A percentile compares a stretch with the other conserved stretches of the same genome.
Evolutionary conservation across 2,113 vertebrate genomes (phyloP).

Genomic region (Brachionichthys hirsutus): DNA sequence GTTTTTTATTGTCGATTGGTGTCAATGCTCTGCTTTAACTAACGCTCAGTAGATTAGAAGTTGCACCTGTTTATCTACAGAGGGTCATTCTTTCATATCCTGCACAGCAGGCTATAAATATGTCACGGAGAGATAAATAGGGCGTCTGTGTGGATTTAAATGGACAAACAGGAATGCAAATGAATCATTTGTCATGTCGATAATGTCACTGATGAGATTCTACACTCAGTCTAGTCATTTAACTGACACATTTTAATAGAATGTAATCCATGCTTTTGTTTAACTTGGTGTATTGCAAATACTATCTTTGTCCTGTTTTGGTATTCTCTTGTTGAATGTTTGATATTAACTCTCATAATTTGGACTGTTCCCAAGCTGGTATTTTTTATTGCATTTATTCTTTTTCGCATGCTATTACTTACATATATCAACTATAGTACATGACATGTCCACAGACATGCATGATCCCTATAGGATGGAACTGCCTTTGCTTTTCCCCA

Average conservation of each 20-base stretch:
- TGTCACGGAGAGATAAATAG: slow-evolving; percentile 26
- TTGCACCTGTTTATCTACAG: slow-evolving; percentile 31
- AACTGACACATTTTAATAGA: slow-evolving; percentile 13
- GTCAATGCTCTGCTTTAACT: background rate
- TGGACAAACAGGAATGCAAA: slow-evolving; percentile 39
- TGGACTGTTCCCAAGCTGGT: background rate
- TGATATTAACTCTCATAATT: background rate
- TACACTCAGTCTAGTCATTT: slow-evolving; percentile 38
- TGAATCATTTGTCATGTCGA: slow-evolving; percentile 45
- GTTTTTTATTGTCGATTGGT: slow-evolving; percentile 5
- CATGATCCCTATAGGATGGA: background rate
- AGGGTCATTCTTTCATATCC: slow-evolving; percentile 9
- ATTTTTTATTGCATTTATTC: background rate
- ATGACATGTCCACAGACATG: background rate
- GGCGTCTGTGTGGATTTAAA: slow-evolving; percentile 31
- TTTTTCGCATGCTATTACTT: background rate
- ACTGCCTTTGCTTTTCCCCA: background rate
- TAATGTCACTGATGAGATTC: slow-evolving; percentile 34
- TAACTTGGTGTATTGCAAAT: background rate
- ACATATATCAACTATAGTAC: background rate
- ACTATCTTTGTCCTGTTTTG: background rate
- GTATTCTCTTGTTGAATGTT: background rate
- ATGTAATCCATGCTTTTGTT: background rate
- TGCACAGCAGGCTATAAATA: slow-evolving; percentile 34
- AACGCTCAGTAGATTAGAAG: slow-evolving; percentile 34